phyloP scores from a whole-genome alignment of 2,888 invertebrate species.

The Troides helena region DNA sequence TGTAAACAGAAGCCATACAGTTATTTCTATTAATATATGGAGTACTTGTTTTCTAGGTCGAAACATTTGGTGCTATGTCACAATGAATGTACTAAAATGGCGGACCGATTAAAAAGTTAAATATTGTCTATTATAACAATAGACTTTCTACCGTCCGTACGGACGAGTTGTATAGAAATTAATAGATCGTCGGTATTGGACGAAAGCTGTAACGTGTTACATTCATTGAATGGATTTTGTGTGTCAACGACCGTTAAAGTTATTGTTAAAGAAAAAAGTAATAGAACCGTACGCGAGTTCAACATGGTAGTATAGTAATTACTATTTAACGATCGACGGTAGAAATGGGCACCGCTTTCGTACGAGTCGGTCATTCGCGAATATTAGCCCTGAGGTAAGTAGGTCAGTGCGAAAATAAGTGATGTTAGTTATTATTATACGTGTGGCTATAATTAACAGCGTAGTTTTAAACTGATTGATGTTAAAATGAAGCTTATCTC shows the following conservation, averaged over 20 bases:
- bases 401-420: slow-evolving; percentile 15
- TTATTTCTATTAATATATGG: too few species aligned
- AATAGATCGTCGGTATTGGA: slow-evolving; percentile 10
- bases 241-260: slow-evolving; percentile 32
- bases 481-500: too few species aligned
- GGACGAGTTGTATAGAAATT: not conserved
- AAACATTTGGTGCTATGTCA: too few species aligned
- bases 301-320: not conserved
- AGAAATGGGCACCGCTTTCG: not conserved
- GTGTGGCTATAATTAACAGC: too few species aligned
- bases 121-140: not conserved
- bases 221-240: slow-evolving; percentile 21
- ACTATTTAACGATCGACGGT: not conserved
- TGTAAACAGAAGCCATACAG: too few species aligned
- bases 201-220: slow-evolving; percentile 10
- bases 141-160: slow-evolving; percentile 4
- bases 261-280: not conserved
- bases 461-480: too few species aligned
- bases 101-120: not conserved
- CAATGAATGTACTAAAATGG: too few species aligned
- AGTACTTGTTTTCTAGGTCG: too few species aligned
- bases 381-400: slow-evolving; percentile 18
- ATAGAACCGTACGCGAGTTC: not conserved
- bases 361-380: not conserved
- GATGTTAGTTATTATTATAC: not conserved